phyloP scores from a whole-genome alignment of 2,888 invertebrate species.

The Ormyrus pomaceus region DNA sequence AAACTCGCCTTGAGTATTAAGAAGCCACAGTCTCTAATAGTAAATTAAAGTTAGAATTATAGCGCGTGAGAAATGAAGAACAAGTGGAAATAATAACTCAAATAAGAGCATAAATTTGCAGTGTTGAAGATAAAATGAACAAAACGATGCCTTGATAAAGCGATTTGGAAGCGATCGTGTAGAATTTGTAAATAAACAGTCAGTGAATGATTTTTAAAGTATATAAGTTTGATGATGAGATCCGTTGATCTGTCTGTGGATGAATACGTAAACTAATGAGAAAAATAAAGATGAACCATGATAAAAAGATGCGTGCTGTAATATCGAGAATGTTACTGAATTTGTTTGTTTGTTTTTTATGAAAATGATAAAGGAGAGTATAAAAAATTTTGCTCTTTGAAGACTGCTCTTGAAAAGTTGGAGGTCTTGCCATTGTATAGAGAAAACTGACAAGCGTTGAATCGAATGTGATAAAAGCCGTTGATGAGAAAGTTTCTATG shows the following conservation, averaged over 20 bases:
- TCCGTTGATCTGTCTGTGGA: conserved; percentile 45
- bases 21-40: conserved; percentile 35
- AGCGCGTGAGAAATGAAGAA: conserved; percentile 24
- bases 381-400: conserved; percentile 43
- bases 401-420: conserved; percentile 57
- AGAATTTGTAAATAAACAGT: conserved; percentile 63
- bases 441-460: conserved; percentile 23
- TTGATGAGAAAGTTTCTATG: conserved; percentile 52
- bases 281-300: conserved; percentile 16
- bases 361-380: conserved; percentile 11
- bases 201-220: conserved; percentile 57
- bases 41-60: conserved; percentile 50
- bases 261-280: conserved; percentile 50
- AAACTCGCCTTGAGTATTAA: conserved; percentile 39
- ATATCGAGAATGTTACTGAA: conserved; percentile 51
- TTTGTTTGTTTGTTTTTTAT: conserved; percentile 46
- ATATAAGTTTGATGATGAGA: conserved; percentile 48
- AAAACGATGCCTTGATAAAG: conserved; percentile 59
- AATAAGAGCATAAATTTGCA: conserved; percentile 60
- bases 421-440: conserved; percentile 56
- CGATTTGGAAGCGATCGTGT: conserved; percentile 63
- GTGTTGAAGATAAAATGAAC: conserved; percentile 72
- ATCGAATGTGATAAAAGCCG: conserved; percentile 33
- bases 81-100: conserved; percentile 14
- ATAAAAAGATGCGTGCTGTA: conserved; percentile 55